Conservation (phyloP, 1,140 invertebrate species). For the Centruroides sculpturatus region DNA sequence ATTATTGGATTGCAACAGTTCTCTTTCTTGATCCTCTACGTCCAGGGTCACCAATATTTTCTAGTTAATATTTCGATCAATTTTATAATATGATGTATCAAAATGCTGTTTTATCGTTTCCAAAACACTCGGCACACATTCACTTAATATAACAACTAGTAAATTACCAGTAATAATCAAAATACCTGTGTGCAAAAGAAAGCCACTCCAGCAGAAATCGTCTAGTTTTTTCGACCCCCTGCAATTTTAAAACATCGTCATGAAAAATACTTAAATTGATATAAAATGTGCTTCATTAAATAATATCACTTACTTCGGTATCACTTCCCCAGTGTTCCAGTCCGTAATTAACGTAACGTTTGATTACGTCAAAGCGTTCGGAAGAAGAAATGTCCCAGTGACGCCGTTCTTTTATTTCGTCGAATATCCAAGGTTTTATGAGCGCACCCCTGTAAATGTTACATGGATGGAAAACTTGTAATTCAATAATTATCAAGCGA, state of each 20-base stretch:
- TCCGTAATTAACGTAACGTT: conserved; percentile 82
- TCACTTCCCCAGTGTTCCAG: conserved; percentile 98
- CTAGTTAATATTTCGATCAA: too few relatives aligned
- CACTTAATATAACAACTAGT: too few relatives aligned
- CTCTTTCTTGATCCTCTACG: too few relatives aligned
- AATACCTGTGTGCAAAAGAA: conserved; percentile 58
- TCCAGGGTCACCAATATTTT: too few relatives aligned
- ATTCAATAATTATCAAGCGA: background rate
- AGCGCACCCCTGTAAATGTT: conserved; percentile 58
- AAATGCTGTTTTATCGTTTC: too few relatives aligned
- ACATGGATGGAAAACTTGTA: background rate
- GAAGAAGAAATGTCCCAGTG: conserved; percentile 79
- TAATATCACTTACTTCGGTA: conserved; percentile 38
- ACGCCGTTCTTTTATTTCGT: conserved; percentile 87
- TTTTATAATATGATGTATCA: too few relatives aligned
- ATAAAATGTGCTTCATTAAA: background rate
- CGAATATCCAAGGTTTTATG: conserved; percentile 99
- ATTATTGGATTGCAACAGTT: too few relatives aligned
- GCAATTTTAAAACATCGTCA: background rate
- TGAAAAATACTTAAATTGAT: background rate
- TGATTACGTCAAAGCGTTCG: conserved; percentile 84
- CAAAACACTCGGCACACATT: too few relatives aligned
- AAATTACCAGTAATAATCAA: too few relatives aligned
- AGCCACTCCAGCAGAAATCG: conserved; percentile 92
- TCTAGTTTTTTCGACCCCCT: conserved; percentile 84